A percentile compares a stretch with the other conserved stretches of the same genome.
Evolutionary conservation across 2,888 invertebrate genomes (phyloP).

Genomic region (Rhimphoctona megacephalus): DNA sequence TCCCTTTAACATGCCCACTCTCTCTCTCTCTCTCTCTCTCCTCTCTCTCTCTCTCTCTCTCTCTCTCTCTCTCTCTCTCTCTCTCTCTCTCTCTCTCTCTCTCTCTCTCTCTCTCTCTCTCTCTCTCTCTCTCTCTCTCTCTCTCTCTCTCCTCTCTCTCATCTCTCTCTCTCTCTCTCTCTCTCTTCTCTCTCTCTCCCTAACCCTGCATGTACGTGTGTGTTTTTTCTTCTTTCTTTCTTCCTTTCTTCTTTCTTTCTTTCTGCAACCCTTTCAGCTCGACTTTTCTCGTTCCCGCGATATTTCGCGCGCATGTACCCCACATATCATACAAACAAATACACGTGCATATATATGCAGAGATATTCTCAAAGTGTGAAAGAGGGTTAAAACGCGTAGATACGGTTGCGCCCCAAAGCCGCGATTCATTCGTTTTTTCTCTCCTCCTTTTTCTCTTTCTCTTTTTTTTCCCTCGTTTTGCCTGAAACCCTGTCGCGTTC

Average conservation of each 20-base stretch:
- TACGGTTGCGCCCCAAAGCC: conserved; percentile 44
- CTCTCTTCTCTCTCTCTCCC: not conserved
- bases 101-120: conserved; percentile 5
- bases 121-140: not conserved
- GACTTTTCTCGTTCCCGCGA: conserved; percentile 40
- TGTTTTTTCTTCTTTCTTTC: not conserved
- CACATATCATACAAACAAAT: not conserved
- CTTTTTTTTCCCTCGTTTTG: conserved; percentile 4
- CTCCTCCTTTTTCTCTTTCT: not conserved
- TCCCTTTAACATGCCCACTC: conserved; percentile 3
- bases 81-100: conserved; percentile 3
- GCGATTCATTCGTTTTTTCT: conserved; percentile 28
- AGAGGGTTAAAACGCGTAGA: conserved; percentile 55
- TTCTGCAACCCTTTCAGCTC: not conserved
- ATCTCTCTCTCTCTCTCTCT: not conserved
- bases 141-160: not conserved
- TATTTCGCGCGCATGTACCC: conserved; percentile 51
- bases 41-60: not conserved
- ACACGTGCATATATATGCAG: not conserved
- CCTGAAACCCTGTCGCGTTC: conserved; percentile 14
- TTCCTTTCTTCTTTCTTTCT: not conserved
- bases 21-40: not conserved
- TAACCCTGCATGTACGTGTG: not conserved
- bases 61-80: not conserved
- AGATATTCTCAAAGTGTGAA: conserved; percentile 60